A percentile compares a stretch with the other conserved stretches of the same genome.
Conservation (phyloP, 2,888 invertebrate genomes). For the Dromius quadrimaculatus region DNA sequence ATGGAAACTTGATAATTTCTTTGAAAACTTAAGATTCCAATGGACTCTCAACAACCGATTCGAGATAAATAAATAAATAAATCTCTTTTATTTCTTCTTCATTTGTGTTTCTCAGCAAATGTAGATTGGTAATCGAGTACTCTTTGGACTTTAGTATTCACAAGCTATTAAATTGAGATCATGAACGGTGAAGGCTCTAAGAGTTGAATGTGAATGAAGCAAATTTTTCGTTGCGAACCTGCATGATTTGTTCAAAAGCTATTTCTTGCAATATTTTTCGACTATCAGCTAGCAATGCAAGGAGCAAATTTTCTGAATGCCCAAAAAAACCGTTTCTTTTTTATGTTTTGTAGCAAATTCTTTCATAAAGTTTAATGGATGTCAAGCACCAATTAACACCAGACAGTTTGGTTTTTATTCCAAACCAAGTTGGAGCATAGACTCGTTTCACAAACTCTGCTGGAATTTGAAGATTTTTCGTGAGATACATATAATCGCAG, state of each 20-base stretch:
- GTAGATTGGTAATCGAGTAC: not conserved
- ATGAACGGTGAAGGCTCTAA: no score
- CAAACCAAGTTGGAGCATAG: slow-evolving; percentile 22
- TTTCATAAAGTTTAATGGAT: not conserved
- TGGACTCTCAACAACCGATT: not conserved
- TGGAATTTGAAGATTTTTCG: not conserved
- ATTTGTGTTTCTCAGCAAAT: not conserved
- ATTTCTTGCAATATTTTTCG: slow-evolving; percentile 4
- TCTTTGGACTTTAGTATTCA: not conserved
- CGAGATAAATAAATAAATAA: no score
- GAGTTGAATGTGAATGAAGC: no score
- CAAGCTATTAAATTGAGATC: no score
- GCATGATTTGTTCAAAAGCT: not conserved
- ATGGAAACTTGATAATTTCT: not conserved
- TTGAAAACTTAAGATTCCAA: not conserved
- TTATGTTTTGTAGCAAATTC: not conserved
- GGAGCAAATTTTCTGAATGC: slow-evolving; percentile 24
- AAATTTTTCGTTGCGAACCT: slow-evolving; percentile 3
- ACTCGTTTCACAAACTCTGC: slow-evolving; percentile 11
- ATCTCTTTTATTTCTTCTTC: no score
- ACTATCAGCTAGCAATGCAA: slow-evolving; percentile 11
- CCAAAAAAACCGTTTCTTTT: no score
- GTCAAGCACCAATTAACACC: not conserved
- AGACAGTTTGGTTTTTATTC: not conserved
- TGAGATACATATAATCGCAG: slow-evolving; percentile 3